Conservation (phyloP, 2,888 invertebrate species). For the Acleris cristana region DNA sequence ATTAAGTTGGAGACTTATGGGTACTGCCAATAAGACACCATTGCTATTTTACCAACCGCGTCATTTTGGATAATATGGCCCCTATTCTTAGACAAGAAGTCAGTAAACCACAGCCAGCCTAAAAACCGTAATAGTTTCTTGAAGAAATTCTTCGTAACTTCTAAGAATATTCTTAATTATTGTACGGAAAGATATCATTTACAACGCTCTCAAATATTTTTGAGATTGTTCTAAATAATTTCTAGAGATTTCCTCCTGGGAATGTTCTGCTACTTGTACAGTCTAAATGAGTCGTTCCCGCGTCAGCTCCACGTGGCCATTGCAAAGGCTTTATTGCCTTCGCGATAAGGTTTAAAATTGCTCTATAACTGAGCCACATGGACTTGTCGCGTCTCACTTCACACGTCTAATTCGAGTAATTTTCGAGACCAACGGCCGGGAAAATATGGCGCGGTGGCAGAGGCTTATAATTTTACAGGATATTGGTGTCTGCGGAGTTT, state of each 20-base stretch:
- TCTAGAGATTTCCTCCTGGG: too few relatives aligned
- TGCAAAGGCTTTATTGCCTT: background rate
- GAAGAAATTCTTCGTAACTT: too few relatives aligned
- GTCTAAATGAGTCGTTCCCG: background rate
- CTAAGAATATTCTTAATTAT: too few relatives aligned
- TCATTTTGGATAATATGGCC: too few relatives aligned
- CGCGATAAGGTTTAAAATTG: constrained; percentile 10
- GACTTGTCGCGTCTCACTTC: constrained; percentile 45
- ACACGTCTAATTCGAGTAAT: constrained; percentile 65
- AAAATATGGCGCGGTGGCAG: constrained; percentile 66
- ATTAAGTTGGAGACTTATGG: too few relatives aligned
- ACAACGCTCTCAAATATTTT: too few relatives aligned
- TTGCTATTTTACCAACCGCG: too few relatives aligned
- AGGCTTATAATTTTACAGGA: constrained; percentile 67
- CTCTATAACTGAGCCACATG: background rate
- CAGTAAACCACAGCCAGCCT: background rate
- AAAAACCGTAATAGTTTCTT: too few relatives aligned
- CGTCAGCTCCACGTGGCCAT: background rate
- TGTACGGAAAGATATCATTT: too few relatives aligned
- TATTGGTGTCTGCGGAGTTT: constrained; percentile 32
- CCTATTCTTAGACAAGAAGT: too few relatives aligned
- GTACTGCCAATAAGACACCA: too few relatives aligned
- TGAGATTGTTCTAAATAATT: too few relatives aligned
- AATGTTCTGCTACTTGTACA: background rate
- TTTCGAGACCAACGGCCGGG: constrained; percentile 67